phyloP scores from a whole-genome alignment of 2,888 invertebrate genomes.

The Epinotia ramella region DNA sequence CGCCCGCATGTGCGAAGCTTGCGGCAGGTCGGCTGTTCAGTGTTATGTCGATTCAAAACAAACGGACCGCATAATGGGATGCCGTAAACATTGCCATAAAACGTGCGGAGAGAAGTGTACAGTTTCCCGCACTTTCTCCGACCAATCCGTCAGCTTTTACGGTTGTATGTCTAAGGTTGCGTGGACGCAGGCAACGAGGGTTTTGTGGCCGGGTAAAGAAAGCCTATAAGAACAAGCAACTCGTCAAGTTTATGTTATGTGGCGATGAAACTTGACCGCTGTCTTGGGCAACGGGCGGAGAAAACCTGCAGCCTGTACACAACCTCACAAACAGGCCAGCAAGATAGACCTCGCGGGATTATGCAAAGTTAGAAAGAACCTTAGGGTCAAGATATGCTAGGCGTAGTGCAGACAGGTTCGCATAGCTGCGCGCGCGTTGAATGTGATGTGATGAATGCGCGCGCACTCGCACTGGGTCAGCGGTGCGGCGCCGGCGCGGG shows the following conservation, averaged over 20 bases:
- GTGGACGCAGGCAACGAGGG: background rate
- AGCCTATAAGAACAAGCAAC: conserved; percentile 6
- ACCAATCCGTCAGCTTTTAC: conserved; percentile 15
- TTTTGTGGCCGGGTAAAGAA: conserved; percentile 7
- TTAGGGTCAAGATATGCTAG: background rate
- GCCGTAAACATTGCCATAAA: conserved; percentile 30
- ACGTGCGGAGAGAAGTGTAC: conserved; percentile 18
- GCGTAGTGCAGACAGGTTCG: background rate
- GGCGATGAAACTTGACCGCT: conserved; percentile 15
- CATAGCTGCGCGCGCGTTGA: background rate
- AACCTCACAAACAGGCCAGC: background rate
- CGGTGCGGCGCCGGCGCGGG: background rate
- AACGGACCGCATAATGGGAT: conserved; percentile 18
- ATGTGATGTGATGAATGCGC: conserved; percentile 9
- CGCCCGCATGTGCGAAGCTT: conserved; percentile 12
- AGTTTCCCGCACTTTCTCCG: conserved; percentile 33
- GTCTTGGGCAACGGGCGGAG: conserved; percentile 3
- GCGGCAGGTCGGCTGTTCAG: conserved; percentile 21
- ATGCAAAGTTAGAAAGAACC: background rate
- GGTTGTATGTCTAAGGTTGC: background rate
- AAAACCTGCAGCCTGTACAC: conserved; percentile 3
- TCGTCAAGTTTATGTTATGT: background rate
- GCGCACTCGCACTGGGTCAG: conserved; percentile 11
- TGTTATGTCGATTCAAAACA: conserved; percentile 26
- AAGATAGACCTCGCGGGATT: background rate